Base-by-base conservation (phyloP, 2,888 invertebrate species). In the Ophion costatus region DNA sequence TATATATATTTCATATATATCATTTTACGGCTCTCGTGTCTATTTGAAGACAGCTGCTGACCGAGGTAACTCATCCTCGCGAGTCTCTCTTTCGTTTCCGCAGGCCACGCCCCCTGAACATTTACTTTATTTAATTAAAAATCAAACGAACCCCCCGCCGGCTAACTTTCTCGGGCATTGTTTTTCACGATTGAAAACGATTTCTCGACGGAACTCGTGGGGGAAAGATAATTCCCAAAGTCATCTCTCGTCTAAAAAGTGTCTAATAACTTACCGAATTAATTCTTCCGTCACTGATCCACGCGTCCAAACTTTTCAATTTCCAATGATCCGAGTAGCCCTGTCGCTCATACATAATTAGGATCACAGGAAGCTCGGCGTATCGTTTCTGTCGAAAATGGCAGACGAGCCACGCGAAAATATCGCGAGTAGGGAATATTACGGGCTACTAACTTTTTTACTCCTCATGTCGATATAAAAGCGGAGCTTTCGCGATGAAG, bases 71-170 rank as follows among this genome's bases (percentile, higher is more conserved):
- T 17, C 51, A 7, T 38, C 38, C 38, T 9, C 7, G 0, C 38
- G 1, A 6, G 38, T 38, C 38, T 38, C 57, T 81, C 20, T 64
- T 80, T 69, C 66, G 64, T 78, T 66, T 69, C 77, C 78, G 57
- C 69, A 24, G 76, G 80, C 80, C 82, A 85, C 76, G 82, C 67
- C 76, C 73, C 76, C 76, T 74, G 42, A 85, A 82, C 79, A 82
- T 82, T 85, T 82, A 82, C 22, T 69, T 71, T 38, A 42, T 38
- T 42, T 42, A 82, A 82, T 80, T 74, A 73, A 56, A 76, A 82
- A 82, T 73, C 20, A 67, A 67, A 79, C 76, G 75, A 61, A 20
- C 29, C 29, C 29, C 1, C 4, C 3, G 2, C 29, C 24, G 51
- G 33, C 42, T 59, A 51, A 33, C 61, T 57, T 29, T 24, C 66